A percentile compares a stretch with the other conserved stretches of the same genome.
phyloP scores from a whole-genome alignment of 2,888 invertebrate species.

The Leptinotarsa peninsularis region DNA sequence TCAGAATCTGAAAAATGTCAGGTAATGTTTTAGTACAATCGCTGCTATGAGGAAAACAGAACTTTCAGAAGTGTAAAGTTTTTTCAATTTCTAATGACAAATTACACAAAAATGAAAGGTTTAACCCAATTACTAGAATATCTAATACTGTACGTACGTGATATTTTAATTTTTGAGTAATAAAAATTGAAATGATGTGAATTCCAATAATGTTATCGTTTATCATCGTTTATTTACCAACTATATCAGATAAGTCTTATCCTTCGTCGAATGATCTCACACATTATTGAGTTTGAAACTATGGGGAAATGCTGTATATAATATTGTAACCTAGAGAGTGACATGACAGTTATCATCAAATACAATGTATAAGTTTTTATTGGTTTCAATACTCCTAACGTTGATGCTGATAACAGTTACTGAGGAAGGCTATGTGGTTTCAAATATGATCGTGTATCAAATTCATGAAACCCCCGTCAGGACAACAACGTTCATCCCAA shows the following conservation, averaged over 20 bases:
- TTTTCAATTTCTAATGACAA: too few species aligned
- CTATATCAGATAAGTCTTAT: slow-evolving; percentile 1
- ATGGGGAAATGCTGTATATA: too few species aligned
- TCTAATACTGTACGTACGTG: too few species aligned
- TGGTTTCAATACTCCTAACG: background rate
- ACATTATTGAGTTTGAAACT: too few species aligned
- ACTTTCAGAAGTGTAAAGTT: too few species aligned
- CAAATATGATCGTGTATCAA: background rate
- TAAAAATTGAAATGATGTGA: background rate
- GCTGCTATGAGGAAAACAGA: too few species aligned
- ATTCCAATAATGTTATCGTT: background rate
- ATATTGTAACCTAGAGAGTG: too few species aligned
- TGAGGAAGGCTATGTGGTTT: slow-evolving; percentile 8
- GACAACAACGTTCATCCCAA: slow-evolving; percentile 1
- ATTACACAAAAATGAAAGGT: too few species aligned
- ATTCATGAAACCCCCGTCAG: background rate
- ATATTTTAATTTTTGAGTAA: background rate
- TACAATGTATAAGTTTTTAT: background rate
- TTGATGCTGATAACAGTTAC: background rate
- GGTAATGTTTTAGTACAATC: too few species aligned
- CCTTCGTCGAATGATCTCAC: background rate
- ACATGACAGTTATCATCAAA: background rate
- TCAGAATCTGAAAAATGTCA: too few species aligned
- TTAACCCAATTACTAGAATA: too few species aligned
- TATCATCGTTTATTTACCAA: background rate